Conservation (phyloP, 2,888 invertebrate genomes). For the Ischnus inquisitorius region DNA sequence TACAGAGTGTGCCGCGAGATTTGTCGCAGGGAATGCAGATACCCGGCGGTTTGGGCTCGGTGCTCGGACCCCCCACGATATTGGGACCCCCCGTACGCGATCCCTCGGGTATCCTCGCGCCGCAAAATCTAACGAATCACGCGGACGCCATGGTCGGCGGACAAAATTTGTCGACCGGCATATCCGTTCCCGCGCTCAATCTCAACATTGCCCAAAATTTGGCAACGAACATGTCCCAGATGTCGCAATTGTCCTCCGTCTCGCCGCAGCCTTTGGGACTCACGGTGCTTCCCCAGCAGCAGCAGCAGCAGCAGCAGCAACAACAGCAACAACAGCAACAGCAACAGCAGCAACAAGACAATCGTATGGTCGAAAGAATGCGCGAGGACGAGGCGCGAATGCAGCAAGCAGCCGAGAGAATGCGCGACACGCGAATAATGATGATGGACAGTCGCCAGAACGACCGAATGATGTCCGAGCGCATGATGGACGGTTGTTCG, state of each 20-base stretch:
- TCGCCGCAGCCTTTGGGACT: constrained; percentile 83
- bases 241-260: constrained; percentile 78
- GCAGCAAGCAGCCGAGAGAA: constrained; percentile 65
- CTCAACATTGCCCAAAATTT: constrained; percentile 83
- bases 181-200: constrained; percentile 79
- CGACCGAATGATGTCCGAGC: constrained; percentile 63
- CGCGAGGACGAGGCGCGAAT: constrained; percentile 64
- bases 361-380: constrained; percentile 78
- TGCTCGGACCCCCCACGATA: constrained; percentile 64
- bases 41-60: constrained; percentile 71
- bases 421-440: constrained; percentile 63
- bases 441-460: constrained; percentile 72
- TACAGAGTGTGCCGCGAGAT: constrained; percentile 83
- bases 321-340: constrained; percentile 69
- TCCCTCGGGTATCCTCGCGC: constrained; percentile 24
- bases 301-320: constrained; percentile 68
- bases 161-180: constrained; percentile 73
- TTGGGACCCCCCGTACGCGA: constrained; percentile 65
- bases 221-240: constrained; percentile 79
- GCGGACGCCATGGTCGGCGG: constrained; percentile 66
- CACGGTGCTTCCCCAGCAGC: constrained; percentile 77
- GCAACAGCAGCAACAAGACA: constrained; percentile 71
- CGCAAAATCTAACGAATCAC: constrained; percentile 71
- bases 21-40: constrained; percentile 81
- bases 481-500: constrained; percentile 64